Evolutionary conservation across 2,113 vertebrate species (phyloP), one percentile per base, ranked within the genome.

Genomic region (Equus quagga): DNA sequence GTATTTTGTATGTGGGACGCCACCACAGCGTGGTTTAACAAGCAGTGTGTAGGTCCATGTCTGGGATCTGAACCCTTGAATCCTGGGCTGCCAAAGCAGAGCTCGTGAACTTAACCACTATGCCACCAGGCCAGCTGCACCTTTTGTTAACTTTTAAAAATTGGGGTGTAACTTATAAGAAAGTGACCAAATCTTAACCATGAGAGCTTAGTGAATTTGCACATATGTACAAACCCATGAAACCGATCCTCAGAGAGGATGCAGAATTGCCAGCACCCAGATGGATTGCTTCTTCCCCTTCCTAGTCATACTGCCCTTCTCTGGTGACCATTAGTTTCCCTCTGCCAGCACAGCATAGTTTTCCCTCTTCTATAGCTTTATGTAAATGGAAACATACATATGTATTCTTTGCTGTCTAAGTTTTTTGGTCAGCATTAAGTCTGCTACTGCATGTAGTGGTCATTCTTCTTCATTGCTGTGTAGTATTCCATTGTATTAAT

Each of bases 141-240:
- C 17, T 94, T 83, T 49, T 46, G 41, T 67, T 79, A 64, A 56
- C 72, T 62, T 87, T 36, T 46, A 54, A 65, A 72, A 56, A 11
- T 56, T 56, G 72, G 85, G 41, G 51, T 21, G 0, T 65, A 33
- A 15, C 79, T 89, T 89, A 33, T 6, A 83, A 69, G n/a, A 33
- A 90, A 83, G 21, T 58, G 8, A 41, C 33, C 33, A 36, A 84
- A 70, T 44, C 31, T 78, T 56, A 75, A 69, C 9, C 60, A 64
- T 19, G 41, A 44, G 54, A 75, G 49, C 60, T 49, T 24, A 46
- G 49, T 28, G 24, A 79, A 69, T 84, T 73, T 83, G 81, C n/a
- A 65, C 7, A 5, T 72, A 49, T 36, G 5, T 5, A 0, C 10
- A 31, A 5, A n/a, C 6, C 28, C 36, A 9, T 2, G 21, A 46